Percentiles rank a stretch among this genome's conserved stretches.
Conservation (phyloP, 2,888 invertebrate genomes). For the Sipunculus nudus region DNA sequence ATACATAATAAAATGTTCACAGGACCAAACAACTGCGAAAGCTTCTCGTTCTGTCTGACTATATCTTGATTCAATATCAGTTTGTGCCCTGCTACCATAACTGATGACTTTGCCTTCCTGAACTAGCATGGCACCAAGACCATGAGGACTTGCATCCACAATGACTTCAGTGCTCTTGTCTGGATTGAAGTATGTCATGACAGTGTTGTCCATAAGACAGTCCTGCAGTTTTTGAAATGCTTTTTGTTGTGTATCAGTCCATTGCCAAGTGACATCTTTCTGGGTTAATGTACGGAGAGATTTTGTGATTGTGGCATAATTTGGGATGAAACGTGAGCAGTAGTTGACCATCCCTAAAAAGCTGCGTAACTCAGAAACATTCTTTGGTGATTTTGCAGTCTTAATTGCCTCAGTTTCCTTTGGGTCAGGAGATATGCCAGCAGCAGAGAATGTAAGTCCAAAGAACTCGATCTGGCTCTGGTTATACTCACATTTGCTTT, state of each 20-base stretch:
- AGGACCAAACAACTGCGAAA: constrained; percentile 3
- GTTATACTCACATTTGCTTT: constrained; percentile 21
- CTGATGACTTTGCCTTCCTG: constrained; percentile 15
- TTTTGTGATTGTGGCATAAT: constrained; percentile 35
- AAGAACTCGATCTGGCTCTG: neutral
- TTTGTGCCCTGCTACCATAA: neutral
- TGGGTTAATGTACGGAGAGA: constrained; percentile 41
- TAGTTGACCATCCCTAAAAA: constrained; percentile 44
- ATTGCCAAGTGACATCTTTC: constrained; percentile 33
- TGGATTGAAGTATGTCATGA: constrained; percentile 37
- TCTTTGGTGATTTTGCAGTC: constrained; percentile 31
- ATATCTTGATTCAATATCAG: constrained; percentile 3
- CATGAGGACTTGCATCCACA: constrained; percentile 41
- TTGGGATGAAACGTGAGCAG: constrained; percentile 39
- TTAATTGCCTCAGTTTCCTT: constrained; percentile 37
- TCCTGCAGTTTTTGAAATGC: constrained; percentile 31
- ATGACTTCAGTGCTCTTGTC: constrained; percentile 25
- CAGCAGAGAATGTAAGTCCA: constrained; percentile 7
- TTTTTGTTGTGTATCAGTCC: constrained; percentile 27
- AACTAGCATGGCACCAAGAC: constrained; percentile 39
- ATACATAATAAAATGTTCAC: constrained; percentile 3
- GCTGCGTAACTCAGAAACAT: constrained; percentile 36
- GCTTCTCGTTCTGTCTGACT: constrained; percentile 15
- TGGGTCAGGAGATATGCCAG: constrained; percentile 30
- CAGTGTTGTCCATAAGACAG: neutral